A percentile compares a stretch with the other conserved stretches of the same genome.
Conservation (phyloP, 2,797 vertebrate species). For the Anguilla marmorata region DNA sequence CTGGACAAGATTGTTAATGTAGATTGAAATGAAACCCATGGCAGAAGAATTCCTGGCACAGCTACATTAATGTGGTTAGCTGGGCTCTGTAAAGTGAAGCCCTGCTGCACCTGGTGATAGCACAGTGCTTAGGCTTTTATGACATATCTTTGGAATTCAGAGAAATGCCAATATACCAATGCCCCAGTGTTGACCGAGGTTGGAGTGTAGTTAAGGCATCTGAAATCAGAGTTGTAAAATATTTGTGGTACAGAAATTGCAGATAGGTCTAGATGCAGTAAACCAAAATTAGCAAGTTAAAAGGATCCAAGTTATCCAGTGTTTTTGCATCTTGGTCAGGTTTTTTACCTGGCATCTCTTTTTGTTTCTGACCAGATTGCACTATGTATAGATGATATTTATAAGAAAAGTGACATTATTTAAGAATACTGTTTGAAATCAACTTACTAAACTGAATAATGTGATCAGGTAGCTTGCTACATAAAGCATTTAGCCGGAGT, state of each 20-base stretch:
- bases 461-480: too few relatives aligned
- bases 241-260: slow-evolving; percentile 17
- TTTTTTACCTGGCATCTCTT: too few relatives aligned
- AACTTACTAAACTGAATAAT: too few relatives aligned
- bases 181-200: slow-evolving; percentile 28
- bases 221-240: slow-evolving; percentile 9
- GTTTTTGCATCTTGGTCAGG: too few relatives aligned
- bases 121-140: slow-evolving; percentile 32
- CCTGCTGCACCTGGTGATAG: slow-evolving; percentile 46
- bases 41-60: slow-evolving; percentile 44
- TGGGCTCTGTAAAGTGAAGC: slow-evolving; percentile 50
- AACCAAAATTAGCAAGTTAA: slow-evolving; percentile 10
- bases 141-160: slow-evolving; percentile 50
- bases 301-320: neutral
- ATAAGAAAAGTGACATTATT: too few relatives aligned
- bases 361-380: neutral
- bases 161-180: slow-evolving; percentile 33
- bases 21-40: slow-evolving; percentile 31
- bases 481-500: too few relatives aligned
- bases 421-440: too few relatives aligned
- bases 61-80: slow-evolving; percentile 46
- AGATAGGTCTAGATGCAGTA: slow-evolving; percentile 14
- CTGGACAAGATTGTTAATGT: slow-evolving; percentile 24
- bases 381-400: neutral
- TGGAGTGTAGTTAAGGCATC: slow-evolving; percentile 22